Evolutionary conservation across 1,140 invertebrate genomes (phyloP).

Genomic region (Callitettix versicolor): DNA sequence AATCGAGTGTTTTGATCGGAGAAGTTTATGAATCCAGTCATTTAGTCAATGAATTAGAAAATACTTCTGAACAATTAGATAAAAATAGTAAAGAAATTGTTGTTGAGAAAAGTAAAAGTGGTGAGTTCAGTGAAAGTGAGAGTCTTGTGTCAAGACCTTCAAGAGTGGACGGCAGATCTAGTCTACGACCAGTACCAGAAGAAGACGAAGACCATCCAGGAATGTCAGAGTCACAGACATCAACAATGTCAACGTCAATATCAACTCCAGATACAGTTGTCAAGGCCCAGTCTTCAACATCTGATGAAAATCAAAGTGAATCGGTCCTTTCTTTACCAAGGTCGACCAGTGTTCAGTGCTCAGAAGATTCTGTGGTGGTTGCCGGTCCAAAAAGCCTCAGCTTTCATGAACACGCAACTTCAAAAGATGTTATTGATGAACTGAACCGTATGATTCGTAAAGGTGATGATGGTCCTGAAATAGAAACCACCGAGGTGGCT

Average conservation of each 20-base stretch:
- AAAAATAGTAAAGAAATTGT: background rate
- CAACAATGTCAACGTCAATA: conserved; percentile 51
- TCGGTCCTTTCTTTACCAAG: background rate
- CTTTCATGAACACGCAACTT: conserved; percentile 58
- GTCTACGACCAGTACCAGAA: conserved; percentile 47
- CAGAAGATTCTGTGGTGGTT: conserved; percentile 6
- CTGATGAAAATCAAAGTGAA: conserved; percentile 30
- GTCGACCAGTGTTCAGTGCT: background rate
- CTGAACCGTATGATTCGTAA: conserved; percentile 59
- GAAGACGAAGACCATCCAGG: conserved; percentile 46
- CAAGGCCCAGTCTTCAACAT: conserved; percentile 23
- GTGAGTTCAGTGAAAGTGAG: background rate
- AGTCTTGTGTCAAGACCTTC: conserved; percentile 24
- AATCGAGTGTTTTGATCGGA: too few relatives aligned
- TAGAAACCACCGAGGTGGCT: conserved; percentile 1
- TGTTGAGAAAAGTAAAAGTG: background rate
- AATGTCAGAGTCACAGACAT: conserved; percentile 44
- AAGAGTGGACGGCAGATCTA: conserved; percentile 17
- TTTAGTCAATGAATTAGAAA: background rate
- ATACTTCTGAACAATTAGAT: background rate
- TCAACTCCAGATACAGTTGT: conserved; percentile 45
- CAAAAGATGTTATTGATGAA: conserved; percentile 65
- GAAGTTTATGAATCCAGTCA: too few relatives aligned
- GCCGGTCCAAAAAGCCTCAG: conserved; percentile 36
- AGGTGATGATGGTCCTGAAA: conserved; percentile 34